Percentiles rank a stretch among this genome's conserved stretches.
Conservation (phyloP, 1,140 invertebrate genomes). For the Calephelis nemesis region DNA sequence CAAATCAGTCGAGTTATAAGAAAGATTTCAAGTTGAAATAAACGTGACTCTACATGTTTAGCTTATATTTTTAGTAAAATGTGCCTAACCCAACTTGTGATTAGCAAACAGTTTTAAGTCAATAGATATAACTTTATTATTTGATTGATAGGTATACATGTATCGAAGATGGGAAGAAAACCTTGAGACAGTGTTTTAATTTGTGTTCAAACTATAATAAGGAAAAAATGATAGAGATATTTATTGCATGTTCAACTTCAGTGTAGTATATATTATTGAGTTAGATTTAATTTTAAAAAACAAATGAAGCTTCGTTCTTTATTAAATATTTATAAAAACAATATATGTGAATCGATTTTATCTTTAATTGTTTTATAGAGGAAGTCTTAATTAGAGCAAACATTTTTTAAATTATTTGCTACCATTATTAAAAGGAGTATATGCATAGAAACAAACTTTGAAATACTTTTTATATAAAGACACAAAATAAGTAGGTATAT, state of each 20-base stretch:
- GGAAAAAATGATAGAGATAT: not conserved
- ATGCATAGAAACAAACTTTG: no score
- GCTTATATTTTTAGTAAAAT: not conserved
- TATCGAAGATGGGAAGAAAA: not conserved
- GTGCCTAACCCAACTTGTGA: not conserved
- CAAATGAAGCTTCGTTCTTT: not conserved
- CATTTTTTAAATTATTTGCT: no score
- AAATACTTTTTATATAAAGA: no score
- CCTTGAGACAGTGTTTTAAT: not conserved
- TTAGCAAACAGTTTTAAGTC: not conserved
- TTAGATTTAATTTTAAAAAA: not conserved
- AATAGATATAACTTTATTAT: not conserved
- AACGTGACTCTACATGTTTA: not conserved
- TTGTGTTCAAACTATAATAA: not conserved
- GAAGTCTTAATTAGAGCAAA: no score
- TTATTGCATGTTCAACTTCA: conserved; percentile 1
- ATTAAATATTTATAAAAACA: not conserved
- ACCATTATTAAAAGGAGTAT: no score
- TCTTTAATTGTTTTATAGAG: not conserved
- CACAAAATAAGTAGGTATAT: no score
- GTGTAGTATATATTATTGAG: not conserved
- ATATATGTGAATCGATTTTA: not conserved
- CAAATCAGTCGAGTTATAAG: not conserved
- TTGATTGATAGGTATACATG: not conserved
- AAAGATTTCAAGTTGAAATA: not conserved